Base-by-base conservation (phyloP, 2,888 invertebrate species). In the Criorhina ranunculi region DNA sequence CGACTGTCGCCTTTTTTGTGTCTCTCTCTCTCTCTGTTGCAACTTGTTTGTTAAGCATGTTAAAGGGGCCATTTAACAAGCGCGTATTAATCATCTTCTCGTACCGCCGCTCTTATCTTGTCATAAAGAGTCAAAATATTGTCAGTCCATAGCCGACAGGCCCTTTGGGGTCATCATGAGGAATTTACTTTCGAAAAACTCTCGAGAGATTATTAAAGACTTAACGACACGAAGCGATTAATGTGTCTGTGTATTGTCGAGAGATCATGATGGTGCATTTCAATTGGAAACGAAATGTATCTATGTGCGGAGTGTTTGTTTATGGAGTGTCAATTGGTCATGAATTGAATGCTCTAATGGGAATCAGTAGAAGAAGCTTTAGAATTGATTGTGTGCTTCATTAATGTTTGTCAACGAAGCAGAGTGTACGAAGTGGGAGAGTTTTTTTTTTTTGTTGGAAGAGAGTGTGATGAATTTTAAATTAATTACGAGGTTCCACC, bases 51-150 rank as follows among this genome's bases (percentile, higher is more conserved):
- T 75, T 59, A 73, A 75, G 69, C 69, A 53, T 83, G 83, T 59
- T 73, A 64, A 75, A 76, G 76, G 53, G 75, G 70, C 64, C 80
- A 80, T 80, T 85, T 80, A 85, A 80, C 80, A 85, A 78, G 85
- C 66, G 80, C 35, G 59, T 80, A 85, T 85, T 85, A 85, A 85
- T 85, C 80, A 85, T 70, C 44, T 62, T 24, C 24, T 1, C 24
- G 33, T 42, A 4, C 6, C 12, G 12, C 35, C 2, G 70, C 62
- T 75, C 76, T 85, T 85, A 85, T 85, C 85, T n/a, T 85, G 85
- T 80, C 85, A 85, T 70, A 80, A 73, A 35, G 69, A 76, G 80
- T 85, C 85, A 76, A 76, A 85, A 80, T 66, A 85, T 75, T 70
- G 66, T 80, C 75, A 78, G 44, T 66, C 57, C 51, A 51, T 24